phyloP scores from a whole-genome alignment of 2,888 invertebrate species.

The Lepidochrysops patricia region DNA sequence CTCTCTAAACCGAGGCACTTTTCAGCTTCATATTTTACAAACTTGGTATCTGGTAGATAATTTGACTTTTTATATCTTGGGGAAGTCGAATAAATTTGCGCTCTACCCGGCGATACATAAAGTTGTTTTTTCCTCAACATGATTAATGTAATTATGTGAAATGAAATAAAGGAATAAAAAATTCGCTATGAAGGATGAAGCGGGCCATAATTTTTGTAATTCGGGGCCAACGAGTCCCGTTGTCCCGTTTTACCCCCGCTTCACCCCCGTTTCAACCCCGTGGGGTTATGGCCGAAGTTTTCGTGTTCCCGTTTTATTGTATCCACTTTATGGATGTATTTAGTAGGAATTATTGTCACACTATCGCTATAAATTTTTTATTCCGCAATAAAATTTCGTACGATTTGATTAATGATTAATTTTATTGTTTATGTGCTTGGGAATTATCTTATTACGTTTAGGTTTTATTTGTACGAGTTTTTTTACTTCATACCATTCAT shows the following conservation, averaged over 20 bases:
- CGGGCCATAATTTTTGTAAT: constrained; percentile 26
- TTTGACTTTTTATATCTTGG: background rate
- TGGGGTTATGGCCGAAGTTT: constrained; percentile 27
- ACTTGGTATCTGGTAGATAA: background rate
- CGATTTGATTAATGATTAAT: constrained; percentile 8
- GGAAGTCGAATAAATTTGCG: background rate
- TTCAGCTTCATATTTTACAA: background rate
- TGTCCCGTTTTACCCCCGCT: background rate
- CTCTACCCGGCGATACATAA: background rate
- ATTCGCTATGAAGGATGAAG: constrained; percentile 23
- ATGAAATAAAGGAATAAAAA: constrained; percentile 23
- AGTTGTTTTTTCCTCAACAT: constrained; percentile 12
- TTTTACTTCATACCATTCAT: background rate
- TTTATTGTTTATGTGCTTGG: background rate
- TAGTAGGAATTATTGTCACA: constrained; percentile 28
- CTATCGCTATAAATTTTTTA: constrained; percentile 7
- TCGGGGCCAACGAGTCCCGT: constrained; percentile 23
- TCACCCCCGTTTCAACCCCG: background rate
- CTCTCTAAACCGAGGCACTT: background rate
- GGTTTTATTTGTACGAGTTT: background rate
- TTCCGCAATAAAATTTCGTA: background rate
- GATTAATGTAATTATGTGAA: constrained; percentile 15
- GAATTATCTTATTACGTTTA: background rate
- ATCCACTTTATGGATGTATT: constrained; percentile 27
- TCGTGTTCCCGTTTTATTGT: constrained; percentile 30